Evolutionary conservation across 2,888 invertebrate genomes (phyloP).

Genomic region (Mythimna impura): DNA sequence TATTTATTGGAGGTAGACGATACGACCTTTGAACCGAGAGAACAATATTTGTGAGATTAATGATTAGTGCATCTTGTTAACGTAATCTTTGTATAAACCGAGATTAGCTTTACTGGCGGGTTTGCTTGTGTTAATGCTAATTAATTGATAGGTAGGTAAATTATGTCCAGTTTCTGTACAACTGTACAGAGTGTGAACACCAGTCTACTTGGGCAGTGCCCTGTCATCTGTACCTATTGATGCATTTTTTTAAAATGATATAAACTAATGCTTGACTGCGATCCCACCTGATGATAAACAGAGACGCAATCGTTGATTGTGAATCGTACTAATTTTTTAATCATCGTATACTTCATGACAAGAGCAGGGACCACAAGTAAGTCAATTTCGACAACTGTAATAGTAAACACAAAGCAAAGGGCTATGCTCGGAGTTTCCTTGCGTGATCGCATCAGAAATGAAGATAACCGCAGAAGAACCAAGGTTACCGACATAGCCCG

Average conservation of each 20-base stretch:
- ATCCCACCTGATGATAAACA: too few relatives aligned
- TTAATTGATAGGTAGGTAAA: slow-evolving; percentile 4
- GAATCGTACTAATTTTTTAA: neutral
- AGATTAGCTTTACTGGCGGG: slow-evolving; percentile 24
- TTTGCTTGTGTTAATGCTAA: slow-evolving; percentile 31
- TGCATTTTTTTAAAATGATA: too few relatives aligned
- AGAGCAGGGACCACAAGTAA: neutral
- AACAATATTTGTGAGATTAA: slow-evolving; percentile 68
- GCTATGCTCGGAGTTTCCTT: too few relatives aligned
- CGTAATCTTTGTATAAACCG: slow-evolving; percentile 51
- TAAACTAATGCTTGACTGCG: too few relatives aligned
- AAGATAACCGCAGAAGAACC: too few relatives aligned
- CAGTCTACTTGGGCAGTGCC: too few relatives aligned
- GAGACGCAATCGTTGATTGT: too few relatives aligned
- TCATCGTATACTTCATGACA: neutral
- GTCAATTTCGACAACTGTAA: neutral
- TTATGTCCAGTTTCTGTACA: neutral
- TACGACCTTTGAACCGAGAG: slow-evolving; percentile 62
- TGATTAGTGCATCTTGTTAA: slow-evolving; percentile 60
- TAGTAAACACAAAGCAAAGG: too few relatives aligned
- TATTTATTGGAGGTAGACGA: slow-evolving; percentile 74
- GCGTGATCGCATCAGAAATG: too few relatives aligned
- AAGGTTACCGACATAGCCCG: too few relatives aligned
- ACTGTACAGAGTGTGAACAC: neutral
- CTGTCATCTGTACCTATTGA: too few relatives aligned